Conservation (phyloP, 2,888 invertebrate species). For the Pherbina coryleti region DNA sequence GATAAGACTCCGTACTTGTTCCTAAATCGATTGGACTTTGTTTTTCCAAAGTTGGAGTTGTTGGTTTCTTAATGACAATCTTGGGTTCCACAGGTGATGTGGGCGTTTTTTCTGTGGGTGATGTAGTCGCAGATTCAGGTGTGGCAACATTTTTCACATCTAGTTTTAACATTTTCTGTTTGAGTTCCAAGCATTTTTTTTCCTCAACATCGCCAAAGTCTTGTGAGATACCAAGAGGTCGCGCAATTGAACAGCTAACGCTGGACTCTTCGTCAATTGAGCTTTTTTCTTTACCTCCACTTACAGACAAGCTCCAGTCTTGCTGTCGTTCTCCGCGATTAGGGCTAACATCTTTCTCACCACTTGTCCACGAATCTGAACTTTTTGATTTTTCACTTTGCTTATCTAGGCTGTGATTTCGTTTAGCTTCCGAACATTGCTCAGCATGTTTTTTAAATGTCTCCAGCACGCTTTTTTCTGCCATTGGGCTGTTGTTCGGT, state of each 20-base stretch:
- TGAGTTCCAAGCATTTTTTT: constrained; percentile 71
- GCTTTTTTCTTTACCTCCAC: constrained; percentile 74
- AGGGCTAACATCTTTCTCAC: constrained; percentile 80
- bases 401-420: constrained; percentile 74
- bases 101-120: constrained; percentile 70
- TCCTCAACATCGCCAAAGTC: constrained; percentile 77
- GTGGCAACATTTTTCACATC: constrained; percentile 70
- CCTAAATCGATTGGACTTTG: constrained; percentile 76
- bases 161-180: constrained; percentile 75
- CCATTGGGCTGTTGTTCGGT: constrained; percentile 74
- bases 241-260: constrained; percentile 83
- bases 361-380: constrained; percentile 86
- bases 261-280: constrained; percentile 81
- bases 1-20: constrained; percentile 71
- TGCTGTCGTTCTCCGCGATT: constrained; percentile 67
- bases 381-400: constrained; percentile 76
- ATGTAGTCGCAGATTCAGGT: constrained; percentile 65
- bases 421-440: constrained; percentile 67
- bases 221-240: constrained; percentile 83
- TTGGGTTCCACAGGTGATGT: constrained; percentile 56
- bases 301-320: constrained; percentile 70
- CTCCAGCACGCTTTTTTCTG: constrained; percentile 70
- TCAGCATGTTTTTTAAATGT: constrained; percentile 59
- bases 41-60: constrained; percentile 76
- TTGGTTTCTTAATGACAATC: constrained; percentile 58